phyloP scores from a whole-genome alignment of 2,113 vertebrate species.

The Cephalopterus ornatus region DNA sequence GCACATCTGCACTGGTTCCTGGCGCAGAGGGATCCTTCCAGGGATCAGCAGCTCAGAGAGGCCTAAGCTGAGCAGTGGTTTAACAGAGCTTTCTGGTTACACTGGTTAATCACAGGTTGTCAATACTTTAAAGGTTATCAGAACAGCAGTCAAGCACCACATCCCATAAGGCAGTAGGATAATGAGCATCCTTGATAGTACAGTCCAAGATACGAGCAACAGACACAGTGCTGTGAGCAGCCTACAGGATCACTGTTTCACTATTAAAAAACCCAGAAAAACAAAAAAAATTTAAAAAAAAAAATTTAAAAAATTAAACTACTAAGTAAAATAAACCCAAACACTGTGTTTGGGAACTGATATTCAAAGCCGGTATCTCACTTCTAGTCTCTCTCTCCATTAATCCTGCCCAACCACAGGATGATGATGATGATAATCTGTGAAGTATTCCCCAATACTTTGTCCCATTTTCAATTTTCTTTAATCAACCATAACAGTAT shows the following conservation, averaged over 20 bases:
- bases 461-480: neutral
- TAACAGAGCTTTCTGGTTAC: neutral
- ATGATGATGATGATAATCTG: neutral
- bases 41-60: neutral
- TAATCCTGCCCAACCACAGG: neutral
- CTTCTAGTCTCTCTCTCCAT: neutral
- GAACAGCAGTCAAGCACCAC: neutral
- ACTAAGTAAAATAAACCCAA: neutral
- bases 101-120: neutral
- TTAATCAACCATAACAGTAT: rapidly evolving
- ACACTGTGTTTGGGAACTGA: neutral
- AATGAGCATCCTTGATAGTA: neutral
- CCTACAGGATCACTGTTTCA: neutral
- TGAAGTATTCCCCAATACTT: neutral
- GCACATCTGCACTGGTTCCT: neutral
- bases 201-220: neutral
- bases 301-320: neutral
- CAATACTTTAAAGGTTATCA: neutral
- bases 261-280: neutral
- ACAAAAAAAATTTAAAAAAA: neutral
- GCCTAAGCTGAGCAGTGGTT: neutral
- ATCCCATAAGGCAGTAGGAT: neutral
- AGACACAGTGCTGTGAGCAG: neutral
- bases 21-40: rapidly evolving
- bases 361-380: neutral